Base-by-base conservation (phyloP, 2,113 vertebrate species). In the Odobenus rosmarus region DNA sequence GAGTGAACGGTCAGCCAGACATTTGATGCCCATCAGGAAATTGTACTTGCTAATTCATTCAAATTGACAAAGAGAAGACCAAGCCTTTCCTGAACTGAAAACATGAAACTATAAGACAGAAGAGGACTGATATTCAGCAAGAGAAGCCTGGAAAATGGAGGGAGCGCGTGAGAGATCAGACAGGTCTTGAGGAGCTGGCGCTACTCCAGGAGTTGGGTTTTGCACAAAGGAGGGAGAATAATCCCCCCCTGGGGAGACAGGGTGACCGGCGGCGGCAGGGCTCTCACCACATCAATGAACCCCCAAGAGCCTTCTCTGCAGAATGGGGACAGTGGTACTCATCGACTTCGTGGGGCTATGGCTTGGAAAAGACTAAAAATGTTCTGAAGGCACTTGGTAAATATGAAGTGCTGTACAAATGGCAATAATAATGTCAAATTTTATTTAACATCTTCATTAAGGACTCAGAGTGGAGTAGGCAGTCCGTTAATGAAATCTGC, bases 371-470 rank as follows among this genome's bases (percentile, higher is more conserved):
- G 64, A 93, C 82, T 81, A 94, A 94, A 96, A 97, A 81, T 18
- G 19, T 69, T 90, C 92, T 62, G 51, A 95, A 97, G 87, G 80
- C n/a, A 59, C 81, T 96, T 55, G 53, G 96, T 95, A 95, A 96
- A 95, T 85, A 97, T 53, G 49, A 95, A 97, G 79, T 80, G 57
- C 77, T 83, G 57, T 79, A 81, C 51, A 88, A 97, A 97, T 49
- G 69, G 95, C 92, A 95, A 93, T 92, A 97, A 90, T 76, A 95
- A 97, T 0, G 69, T 96, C 97, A 92, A 31, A 92, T 96, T 95
- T 94, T 98, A 97, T 97, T 97, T 90, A 97, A 96, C 76, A 83
- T 97, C 96, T 97, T 98, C 95, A 94, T 98, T 97, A 97, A 94
- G 76, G 64, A 97, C 93, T 90, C 46, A 8, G 69, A 96, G 74